phyloP scores from a whole-genome alignment of 2,888 invertebrate species.

The Ormyrus rosae region DNA sequence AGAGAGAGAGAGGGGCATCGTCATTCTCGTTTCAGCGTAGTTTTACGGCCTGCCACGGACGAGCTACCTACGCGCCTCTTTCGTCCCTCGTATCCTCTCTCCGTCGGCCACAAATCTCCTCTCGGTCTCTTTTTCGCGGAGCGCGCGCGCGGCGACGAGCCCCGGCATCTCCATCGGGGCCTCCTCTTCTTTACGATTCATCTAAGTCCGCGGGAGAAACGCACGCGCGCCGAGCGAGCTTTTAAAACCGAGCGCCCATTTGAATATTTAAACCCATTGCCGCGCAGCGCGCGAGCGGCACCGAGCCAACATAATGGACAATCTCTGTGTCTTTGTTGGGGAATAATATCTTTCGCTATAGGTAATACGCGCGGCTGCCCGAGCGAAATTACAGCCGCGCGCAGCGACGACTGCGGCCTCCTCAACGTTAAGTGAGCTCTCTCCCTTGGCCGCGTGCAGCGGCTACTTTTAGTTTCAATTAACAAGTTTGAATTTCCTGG shows the following conservation, averaged over 20 bases:
- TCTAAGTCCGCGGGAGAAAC: constrained; percentile 36
- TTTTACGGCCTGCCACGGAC: constrained; percentile 69
- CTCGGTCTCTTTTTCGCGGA: constrained; percentile 46
- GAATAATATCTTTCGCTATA: constrained; percentile 28
- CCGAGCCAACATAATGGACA: constrained; percentile 40
- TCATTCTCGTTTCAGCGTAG: constrained; percentile 69
- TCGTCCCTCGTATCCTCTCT: constrained; percentile 3
- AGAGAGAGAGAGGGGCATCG: constrained; percentile 59
- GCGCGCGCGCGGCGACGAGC: constrained; percentile 7
- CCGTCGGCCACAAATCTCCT: constrained; percentile 61
- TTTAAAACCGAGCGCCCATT: constrained; percentile 41
- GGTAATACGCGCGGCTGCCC: too few relatives aligned
- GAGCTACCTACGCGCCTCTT: constrained; percentile 65
- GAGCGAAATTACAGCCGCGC: too few relatives aligned
- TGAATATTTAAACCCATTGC: constrained; percentile 52
- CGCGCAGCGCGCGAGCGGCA: constrained; percentile 2
- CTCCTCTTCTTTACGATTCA: constrained; percentile 50
- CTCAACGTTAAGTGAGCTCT: too few relatives aligned
- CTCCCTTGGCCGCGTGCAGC: too few relatives aligned
- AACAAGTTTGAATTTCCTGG: too few relatives aligned
- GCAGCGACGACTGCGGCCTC: too few relatives aligned
- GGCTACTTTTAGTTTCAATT: too few relatives aligned
- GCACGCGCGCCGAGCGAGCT: background rate
- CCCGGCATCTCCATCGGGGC: constrained; percentile 29
- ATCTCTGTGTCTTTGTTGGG: constrained; percentile 51